Base-by-base conservation (phyloP, 2,797 vertebrate genomes). In the Phataginus tricuspis region DNA sequence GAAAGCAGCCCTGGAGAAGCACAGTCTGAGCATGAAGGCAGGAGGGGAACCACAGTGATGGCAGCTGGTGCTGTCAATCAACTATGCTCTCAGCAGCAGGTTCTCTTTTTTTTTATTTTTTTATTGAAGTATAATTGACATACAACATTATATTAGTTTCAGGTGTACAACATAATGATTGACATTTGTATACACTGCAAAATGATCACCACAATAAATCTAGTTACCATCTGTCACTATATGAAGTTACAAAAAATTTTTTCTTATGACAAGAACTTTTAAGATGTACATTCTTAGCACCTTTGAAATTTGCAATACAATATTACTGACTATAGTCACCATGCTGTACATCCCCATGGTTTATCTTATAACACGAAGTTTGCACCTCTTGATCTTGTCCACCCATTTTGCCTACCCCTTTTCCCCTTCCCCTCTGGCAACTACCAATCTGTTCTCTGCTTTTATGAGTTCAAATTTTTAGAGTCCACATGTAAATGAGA, bases 41-140 rank as follows among this genome's bases (percentile, higher is more conserved):
- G 10, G 5, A 31, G 55, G 80, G n/a, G 49, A 95, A 42, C 27
- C 68, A 31, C 66, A n/a, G 57, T 6, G 11, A 29, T 0, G 4
- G 55, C 94, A 94, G 74, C 82, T 74, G 89, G 57, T 51, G 68
- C 92, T 86, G 37, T 83, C 94, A 91, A 49, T 91, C 92, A 57
- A 5, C 84, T 8, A 0, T 3, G 10, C 69, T 86, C 83, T 86
- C 51, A 14, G 69, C 7, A 11, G 66, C 9, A 9, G 77, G 18
- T 61, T 63, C 57, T 61, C 77, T 18, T 75, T n/a, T 11, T 72
- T 75, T 75, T 75, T 23, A 75, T 34, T 75, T 12, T 51, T 53
- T 75, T 53, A 53, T 34, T 75, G 74, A 53, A 34, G 49, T 75
- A 53, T 77, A 77, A 77, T 77, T 75, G 74, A 53, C 74, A 53